Conservation (phyloP, 2,113 vertebrate genomes). For the Gila orcuttii region DNA sequence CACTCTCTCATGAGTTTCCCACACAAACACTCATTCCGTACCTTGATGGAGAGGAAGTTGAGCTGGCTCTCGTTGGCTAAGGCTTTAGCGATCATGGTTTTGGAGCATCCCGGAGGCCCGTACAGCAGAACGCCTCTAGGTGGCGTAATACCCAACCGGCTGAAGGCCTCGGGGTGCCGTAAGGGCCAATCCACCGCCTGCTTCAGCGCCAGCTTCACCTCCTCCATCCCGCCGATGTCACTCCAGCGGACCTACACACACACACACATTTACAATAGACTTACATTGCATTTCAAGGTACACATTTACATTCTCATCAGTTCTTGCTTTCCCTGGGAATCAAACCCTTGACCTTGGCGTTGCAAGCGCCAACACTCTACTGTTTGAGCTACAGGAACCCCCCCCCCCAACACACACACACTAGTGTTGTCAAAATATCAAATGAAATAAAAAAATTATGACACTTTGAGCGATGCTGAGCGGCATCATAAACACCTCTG, state of each 20-base stretch:
- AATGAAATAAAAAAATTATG: too few species aligned
- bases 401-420: too few species aligned
- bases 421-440: too few species aligned
- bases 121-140: constrained; percentile 94
- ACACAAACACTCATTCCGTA: constrained; percentile 55
- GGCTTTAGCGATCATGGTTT: constrained; percentile 98
- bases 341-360: too few species aligned
- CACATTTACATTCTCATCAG: too few species aligned
- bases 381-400: too few species aligned
- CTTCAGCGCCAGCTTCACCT: constrained; percentile 91
- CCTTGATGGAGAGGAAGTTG: constrained; percentile 95
- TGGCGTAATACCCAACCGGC: constrained; percentile 89
- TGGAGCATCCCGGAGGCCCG: constrained; percentile 97
- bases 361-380: too few species aligned
- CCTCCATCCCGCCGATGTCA: constrained; percentile 95
- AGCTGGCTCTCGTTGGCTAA: constrained; percentile 93
- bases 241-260: constrained; percentile 87
- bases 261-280: neutral
- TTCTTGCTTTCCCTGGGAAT: too few species aligned
- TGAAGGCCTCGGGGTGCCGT: constrained; percentile 89
- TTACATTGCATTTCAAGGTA: too few species aligned
- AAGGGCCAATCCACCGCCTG: constrained; percentile 97
- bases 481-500: too few species aligned
- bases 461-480: too few species aligned
- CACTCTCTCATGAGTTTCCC: neutral